phyloP scores from a whole-genome alignment of 1,140 invertebrate genomes.

The Harpegnathos saltator region DNA sequence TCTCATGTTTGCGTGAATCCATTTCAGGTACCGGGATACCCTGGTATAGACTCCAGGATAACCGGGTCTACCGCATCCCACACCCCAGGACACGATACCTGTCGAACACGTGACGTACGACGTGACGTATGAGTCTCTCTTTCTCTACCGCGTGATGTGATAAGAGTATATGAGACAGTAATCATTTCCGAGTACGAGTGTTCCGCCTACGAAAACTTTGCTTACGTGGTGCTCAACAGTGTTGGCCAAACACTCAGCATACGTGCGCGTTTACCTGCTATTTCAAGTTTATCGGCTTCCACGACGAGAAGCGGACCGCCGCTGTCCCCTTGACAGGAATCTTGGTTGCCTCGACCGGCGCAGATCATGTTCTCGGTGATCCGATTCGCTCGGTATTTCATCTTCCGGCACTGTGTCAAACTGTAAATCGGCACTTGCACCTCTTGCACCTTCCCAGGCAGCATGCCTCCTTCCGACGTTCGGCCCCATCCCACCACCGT shows the following conservation, averaged over 20 bases:
- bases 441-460: slow-evolving; percentile 93
- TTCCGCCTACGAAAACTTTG: no score
- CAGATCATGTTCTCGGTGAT: slow-evolving; percentile 94
- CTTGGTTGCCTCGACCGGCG: slow-evolving; percentile 91
- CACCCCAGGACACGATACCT: slow-evolving; percentile 88
- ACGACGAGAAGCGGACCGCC: slow-evolving; percentile 92
- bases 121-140: neutral
- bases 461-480: slow-evolving; percentile 91
- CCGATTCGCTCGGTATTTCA: slow-evolving; percentile 92
- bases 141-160: neutral
- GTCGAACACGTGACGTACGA: slow-evolving; percentile 6
- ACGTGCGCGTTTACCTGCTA: slow-evolving; percentile 87
- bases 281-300: slow-evolving; percentile 90
- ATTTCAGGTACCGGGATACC: slow-evolving; percentile 89
- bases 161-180: neutral
- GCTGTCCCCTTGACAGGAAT: slow-evolving; percentile 94
- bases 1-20: slow-evolving; percentile 88
- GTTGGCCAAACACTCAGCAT: neutral
- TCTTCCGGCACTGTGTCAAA: slow-evolving; percentile 91
- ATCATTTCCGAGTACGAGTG: no score
- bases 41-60: slow-evolving; percentile 91
- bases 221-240: no score
- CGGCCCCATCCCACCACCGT: slow-evolving; percentile 94
- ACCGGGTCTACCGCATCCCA: slow-evolving; percentile 88
- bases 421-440: slow-evolving; percentile 94